These are phyloP conservation scores for Grantiella picta DNA, from an alignment of 2,113 vertebrate genomes.

Conservation along the genomic window DNA sequence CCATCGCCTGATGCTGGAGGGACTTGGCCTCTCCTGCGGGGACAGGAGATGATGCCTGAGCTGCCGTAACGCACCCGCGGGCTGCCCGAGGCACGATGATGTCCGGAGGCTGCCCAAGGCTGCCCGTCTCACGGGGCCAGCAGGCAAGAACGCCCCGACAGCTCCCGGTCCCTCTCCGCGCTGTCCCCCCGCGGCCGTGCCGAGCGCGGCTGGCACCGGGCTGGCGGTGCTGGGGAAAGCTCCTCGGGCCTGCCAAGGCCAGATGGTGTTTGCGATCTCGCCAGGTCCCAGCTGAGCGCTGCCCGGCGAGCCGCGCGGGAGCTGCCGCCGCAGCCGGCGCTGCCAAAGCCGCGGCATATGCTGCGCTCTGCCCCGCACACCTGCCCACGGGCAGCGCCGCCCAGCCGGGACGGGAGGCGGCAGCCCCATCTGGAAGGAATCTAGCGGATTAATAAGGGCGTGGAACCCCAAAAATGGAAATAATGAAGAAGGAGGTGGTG, in stretches of 20 bases:
- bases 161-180: neutral
- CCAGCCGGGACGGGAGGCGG: conserved; percentile 64
- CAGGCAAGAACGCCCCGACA: fast-evolving
- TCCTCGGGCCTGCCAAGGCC: conserved; percentile 72
- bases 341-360: conserved; percentile 82
- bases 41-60: neutral
- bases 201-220: neutral
- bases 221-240: conserved; percentile 7
- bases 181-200: neutral
- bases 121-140: fast-evolving
- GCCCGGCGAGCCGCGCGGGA: conserved; percentile 76
- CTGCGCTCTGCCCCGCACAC: conserved; percentile 82
- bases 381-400: conserved; percentile 75
- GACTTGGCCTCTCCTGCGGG: neutral
- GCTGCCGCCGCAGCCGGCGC: conserved; percentile 70
- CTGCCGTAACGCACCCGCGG: fast-evolving
- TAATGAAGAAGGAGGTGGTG: neutral
- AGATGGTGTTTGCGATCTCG: conserved; percentile 86
- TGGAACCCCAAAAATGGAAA: fast-evolving
- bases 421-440: conserved; percentile 71
- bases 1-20: neutral
- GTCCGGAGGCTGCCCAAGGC: neutral
- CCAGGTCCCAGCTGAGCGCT: conserved; percentile 81
- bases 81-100: neutral
- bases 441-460: conserved; percentile 49